A percentile compares a stretch with the other conserved stretches of the same genome.
These are phyloP conservation scores for Zeus faber DNA, from an alignment of 2,113 vertebrate genomes.

Conservation along the genomic window DNA sequence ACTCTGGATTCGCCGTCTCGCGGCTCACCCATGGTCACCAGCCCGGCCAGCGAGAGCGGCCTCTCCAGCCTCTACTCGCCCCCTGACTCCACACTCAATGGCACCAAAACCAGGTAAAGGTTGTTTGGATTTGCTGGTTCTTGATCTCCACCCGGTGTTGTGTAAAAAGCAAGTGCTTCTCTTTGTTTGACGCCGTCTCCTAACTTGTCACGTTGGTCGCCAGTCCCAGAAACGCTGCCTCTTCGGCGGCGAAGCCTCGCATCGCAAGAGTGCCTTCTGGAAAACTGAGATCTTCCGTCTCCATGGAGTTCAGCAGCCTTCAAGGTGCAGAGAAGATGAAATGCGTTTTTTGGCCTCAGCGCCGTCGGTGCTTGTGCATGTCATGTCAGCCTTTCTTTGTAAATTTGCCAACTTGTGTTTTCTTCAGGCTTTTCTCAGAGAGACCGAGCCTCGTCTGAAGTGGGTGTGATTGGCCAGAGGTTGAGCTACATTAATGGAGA, in stretches of 20 bases:
- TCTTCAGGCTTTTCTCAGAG: conserved; percentile 54
- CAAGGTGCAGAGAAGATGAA: conserved; percentile 76
- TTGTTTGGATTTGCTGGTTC: conserved; percentile 3
- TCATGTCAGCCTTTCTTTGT: neutral
- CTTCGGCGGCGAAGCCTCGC: conserved; percentile 69
- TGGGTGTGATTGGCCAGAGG: conserved; percentile 76
- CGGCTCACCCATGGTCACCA: conserved; percentile 72
- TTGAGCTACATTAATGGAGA: conserved; percentile 74
- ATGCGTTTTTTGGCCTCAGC: neutral
- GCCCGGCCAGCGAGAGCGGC: conserved; percentile 81
- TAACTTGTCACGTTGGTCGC: conserved; percentile 32
- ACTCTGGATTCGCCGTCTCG: conserved; percentile 68
- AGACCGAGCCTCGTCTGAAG: conserved; percentile 58
- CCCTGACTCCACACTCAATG: conserved; percentile 56
- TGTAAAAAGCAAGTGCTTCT: neutral
- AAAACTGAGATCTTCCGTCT: conserved; percentile 58
- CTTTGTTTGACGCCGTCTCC: conserved; percentile 4
- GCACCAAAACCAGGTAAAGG: conserved; percentile 64
- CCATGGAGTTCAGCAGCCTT: conserved; percentile 61
- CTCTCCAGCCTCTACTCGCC: conserved; percentile 80
- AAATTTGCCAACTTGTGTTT: neutral
- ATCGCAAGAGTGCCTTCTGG: conserved; percentile 67
- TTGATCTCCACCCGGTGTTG: conserved; percentile 3
- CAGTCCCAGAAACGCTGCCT: conserved; percentile 79
- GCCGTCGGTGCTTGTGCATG: neutral